Conservation (phyloP, 30 jellyfish, hydroid and myxozoan genomes). For the Sanderia malayensis region DNA sequence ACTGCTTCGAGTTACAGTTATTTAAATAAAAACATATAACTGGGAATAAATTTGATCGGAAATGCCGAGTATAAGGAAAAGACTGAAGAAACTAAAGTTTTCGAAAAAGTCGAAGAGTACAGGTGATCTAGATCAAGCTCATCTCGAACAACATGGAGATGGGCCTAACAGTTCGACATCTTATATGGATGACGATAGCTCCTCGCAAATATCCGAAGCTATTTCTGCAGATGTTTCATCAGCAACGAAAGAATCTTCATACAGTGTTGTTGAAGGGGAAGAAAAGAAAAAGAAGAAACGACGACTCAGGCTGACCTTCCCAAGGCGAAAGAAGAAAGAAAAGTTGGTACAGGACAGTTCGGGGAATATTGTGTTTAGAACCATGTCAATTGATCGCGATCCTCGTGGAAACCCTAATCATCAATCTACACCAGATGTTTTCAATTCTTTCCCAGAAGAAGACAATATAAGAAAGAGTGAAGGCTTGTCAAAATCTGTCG, state of each 20-base stretch:
- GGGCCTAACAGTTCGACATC: conserved; percentile 12
- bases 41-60: too few species aligned
- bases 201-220: conserved; percentile 57
- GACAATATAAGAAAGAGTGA: not conserved
- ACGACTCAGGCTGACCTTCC: conserved; percentile 18
- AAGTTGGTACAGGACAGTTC: conserved; percentile 14
- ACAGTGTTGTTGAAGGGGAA: conserved; percentile 25
- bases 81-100: conserved; percentile 48
- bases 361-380: conserved; percentile 44
- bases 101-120: conserved; percentile 56
- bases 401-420: conserved; percentile 46
- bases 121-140: not conserved
- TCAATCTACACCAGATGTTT: too few species aligned
- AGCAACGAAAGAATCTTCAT: conserved; percentile 25
- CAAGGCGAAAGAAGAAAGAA: conserved; percentile 42
- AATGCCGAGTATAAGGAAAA: conserved; percentile 52
- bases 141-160: too few species aligned
- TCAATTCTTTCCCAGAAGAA: too few species aligned
- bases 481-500: conserved; percentile 52
- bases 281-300: conserved; percentile 38
- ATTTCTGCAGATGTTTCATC: conserved; percentile 26
- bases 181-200: conserved; percentile 32
- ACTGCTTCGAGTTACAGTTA: too few species aligned
- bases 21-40: too few species aligned
- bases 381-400: conserved; percentile 57